Evolutionary conservation across 2,797 vertebrate genomes (phyloP), one percentile per base, ranked within the genome.

Genomic region (Champsocephalus esox): DNA sequence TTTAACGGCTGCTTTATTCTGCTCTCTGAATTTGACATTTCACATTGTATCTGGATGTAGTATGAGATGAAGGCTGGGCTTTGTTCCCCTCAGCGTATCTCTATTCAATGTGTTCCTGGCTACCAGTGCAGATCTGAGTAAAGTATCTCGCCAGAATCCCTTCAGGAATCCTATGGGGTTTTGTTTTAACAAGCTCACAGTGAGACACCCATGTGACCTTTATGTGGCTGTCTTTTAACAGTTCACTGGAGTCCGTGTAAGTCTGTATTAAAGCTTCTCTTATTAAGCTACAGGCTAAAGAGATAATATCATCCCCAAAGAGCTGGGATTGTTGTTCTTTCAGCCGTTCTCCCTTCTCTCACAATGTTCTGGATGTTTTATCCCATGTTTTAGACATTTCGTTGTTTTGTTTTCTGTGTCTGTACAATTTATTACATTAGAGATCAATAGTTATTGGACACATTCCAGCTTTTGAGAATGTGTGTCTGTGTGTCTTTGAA

Each of bases 161-260:
- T 77, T 55, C 2, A 75, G 72, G 77, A 84, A 79, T 85, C 86
- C 77, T 64, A 13, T 48, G 38, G 80, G 85, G 74, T 79, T 92
- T 93, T 90, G 77, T 88, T 91, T 92, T 88, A 88, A 89, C 88
- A 86, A 88, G 89, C 88, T 87, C 87, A 74, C 75, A 80, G 77
- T 77, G 67, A 87, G 85, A 85, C 77, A 56, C 77, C 81, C 64
- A 58, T 66, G 64, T 75, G 87, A 88, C 88, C 91, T 92, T 86
- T 84, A 55, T 52, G 68, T 88, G 80, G 81, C 77, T 72, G 81
- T 87, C 72, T 81, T 73, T 85, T 79, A 82, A 76, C 50, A 76
- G 79, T 82, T 75, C 79, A 76, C 79, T 82, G 64, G 83, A 90
- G 75, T 89, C 70, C 8, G 71, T 81, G 72, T 57, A 77, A 77